A percentile compares a stretch with the other conserved stretches of the same genome.
Conservation (phyloP, 2,797 vertebrate species). For the Muscicapa comitata region DNA sequence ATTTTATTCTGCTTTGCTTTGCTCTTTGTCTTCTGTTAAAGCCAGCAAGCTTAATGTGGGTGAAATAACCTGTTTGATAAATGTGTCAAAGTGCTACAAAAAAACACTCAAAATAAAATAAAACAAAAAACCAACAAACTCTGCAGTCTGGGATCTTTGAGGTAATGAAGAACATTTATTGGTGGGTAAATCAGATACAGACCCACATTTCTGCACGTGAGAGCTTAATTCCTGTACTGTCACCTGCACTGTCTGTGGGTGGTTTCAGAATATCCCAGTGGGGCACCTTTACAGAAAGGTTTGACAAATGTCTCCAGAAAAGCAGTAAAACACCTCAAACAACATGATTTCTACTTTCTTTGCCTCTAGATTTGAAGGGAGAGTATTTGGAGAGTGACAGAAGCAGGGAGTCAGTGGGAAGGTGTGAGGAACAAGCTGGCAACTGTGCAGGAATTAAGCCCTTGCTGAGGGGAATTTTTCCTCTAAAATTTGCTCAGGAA, state of each 20-base stretch:
- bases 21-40: background rate
- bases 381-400: background rate
- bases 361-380: background rate
- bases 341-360: background rate
- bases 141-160: background rate
- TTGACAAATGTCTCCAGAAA: background rate
- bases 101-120: background rate
- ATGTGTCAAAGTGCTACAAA: background rate
- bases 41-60: fast-evolving
- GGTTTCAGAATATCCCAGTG: background rate
- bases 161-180: background rate
- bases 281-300: background rate
- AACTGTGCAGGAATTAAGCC: background rate
- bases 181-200: background rate
- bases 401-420: background rate
- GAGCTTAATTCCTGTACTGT: background rate
- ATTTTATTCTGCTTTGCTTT: background rate
- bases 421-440: background rate
- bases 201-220: background rate
- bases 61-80: background rate
- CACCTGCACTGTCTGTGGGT: fast-evolving
- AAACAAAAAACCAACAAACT: background rate
- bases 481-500: background rate
- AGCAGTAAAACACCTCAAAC: background rate
- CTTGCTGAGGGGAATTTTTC: background rate